These are phyloP conservation scores for Holotrichia oblita DNA, from an alignment of 1,140 invertebrate genomes.

Conservation along the genomic window DNA sequence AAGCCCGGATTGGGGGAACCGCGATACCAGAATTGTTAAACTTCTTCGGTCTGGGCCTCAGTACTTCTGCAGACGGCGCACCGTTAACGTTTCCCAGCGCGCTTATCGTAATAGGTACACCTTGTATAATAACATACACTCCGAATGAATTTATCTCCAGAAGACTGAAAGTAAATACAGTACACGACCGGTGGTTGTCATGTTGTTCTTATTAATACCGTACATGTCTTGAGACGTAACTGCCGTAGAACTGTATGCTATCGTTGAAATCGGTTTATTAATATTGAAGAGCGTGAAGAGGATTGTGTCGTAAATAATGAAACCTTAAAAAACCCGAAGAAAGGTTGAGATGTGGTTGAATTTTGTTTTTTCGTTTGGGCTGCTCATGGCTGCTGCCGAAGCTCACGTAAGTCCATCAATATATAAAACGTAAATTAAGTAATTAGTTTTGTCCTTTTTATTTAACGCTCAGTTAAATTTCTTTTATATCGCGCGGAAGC, in stretches of 20 bases:
- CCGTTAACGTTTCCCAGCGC: slow-evolving; percentile 11
- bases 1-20: slow-evolving; percentile 33
- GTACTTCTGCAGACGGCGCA: slow-evolving; percentile 31
- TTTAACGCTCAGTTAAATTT: neutral
- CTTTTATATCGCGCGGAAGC: neutral
- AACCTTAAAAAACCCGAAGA: slow-evolving; percentile 25
- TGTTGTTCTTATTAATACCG: slow-evolving; percentile 6
- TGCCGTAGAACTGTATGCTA: neutral
- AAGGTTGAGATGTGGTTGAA: slow-evolving; percentile 31
- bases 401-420: slow-evolving; percentile 20
- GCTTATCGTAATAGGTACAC: slow-evolving; percentile 21
- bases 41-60: slow-evolving; percentile 29
- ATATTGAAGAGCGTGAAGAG: neutral
- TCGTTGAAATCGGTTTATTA: slow-evolving; percentile 1
- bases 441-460: slow-evolving; percentile 21
- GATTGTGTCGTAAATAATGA: slow-evolving; percentile 29
- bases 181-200: slow-evolving; percentile 1
- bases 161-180: slow-evolving; percentile 24
- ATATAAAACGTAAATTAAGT: slow-evolving; percentile 26
- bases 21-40: slow-evolving; percentile 36
- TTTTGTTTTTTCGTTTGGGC: slow-evolving; percentile 30
- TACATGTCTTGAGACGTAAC: neutral
- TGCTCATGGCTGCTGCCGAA: slow-evolving; percentile 27
- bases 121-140: neutral
- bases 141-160: neutral